phyloP scores from a whole-genome alignment of 92 coral and sea anemone species.

The Pocillopora grandis region DNA sequence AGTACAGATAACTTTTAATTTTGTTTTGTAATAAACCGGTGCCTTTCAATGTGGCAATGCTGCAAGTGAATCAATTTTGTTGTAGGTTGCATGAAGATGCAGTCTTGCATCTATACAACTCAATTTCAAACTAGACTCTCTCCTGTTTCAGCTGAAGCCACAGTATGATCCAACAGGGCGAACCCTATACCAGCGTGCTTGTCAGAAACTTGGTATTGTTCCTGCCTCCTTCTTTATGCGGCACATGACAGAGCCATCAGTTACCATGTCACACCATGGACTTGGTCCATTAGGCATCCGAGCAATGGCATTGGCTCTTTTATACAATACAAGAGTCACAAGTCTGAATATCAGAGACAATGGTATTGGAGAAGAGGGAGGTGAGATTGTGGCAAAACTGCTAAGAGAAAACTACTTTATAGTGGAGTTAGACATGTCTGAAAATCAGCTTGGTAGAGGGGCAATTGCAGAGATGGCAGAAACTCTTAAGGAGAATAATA shows the following conservation, averaged over 20 bases:
- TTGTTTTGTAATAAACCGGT: no score
- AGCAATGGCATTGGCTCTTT: slow-evolving; percentile 72
- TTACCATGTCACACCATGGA: slow-evolving; percentile 91
- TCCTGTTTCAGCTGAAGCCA: slow-evolving; percentile 54
- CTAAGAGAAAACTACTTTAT: slow-evolving; percentile 86
- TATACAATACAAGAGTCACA: slow-evolving; percentile 83
- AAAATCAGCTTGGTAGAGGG: slow-evolving; percentile 67
- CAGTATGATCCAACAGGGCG: slow-evolving; percentile 84
- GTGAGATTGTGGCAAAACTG: slow-evolving; percentile 72
- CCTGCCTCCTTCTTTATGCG: slow-evolving; percentile 90
- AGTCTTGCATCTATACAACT: background rate
- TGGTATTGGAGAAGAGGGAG: slow-evolving; percentile 90
- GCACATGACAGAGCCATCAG: slow-evolving; percentile 81
- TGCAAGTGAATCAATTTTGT: no score
- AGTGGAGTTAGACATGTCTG: slow-evolving; percentile 79
- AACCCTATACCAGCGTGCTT: slow-evolving; percentile 73
- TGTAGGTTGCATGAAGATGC: no score
- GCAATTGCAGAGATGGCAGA: slow-evolving; percentile 67
- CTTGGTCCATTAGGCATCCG: slow-evolving; percentile 84
- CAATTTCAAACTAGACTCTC: background rate
- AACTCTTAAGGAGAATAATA: slow-evolving; percentile 70
- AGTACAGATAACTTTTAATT: no score
- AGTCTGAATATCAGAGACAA: slow-evolving; percentile 81
- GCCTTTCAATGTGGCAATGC: no score
- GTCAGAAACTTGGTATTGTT: slow-evolving; percentile 85